Conservation (phyloP, 1,140 invertebrate genomes). For the Oreohelix idahoensis region DNA sequence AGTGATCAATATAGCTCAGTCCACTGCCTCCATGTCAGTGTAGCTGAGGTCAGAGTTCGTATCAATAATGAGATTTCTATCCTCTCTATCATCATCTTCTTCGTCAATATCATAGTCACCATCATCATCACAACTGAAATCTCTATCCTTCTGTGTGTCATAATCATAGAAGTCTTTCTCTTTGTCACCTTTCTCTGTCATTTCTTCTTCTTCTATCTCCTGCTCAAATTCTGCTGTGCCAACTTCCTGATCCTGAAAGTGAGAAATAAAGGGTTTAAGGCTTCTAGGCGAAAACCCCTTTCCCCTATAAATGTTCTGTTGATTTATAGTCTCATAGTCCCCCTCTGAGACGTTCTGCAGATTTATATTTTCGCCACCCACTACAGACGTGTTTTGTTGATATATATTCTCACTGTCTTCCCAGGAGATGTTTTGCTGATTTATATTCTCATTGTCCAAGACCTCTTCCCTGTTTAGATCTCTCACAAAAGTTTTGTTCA, state of each 20-base stretch:
- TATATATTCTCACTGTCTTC: background rate
- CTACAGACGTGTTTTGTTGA: background rate
- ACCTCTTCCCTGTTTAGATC: background rate
- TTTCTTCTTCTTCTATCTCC: background rate
- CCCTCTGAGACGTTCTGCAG: background rate
- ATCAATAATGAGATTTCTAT: constrained; percentile 35
- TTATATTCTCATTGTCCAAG: constrained; percentile 6
- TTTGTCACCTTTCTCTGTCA: constrained; percentile 32
- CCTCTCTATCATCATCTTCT: constrained; percentile 35
- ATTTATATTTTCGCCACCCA: background rate
- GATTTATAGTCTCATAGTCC: background rate
- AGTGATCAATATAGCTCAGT: no score
- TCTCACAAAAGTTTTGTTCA: background rate
- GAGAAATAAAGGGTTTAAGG: background rate
- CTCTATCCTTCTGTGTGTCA: constrained; percentile 34
- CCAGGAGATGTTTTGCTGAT: background rate
- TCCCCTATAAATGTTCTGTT: background rate
- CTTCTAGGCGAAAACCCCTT: background rate
- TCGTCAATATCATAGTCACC: constrained; percentile 38
- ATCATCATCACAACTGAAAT: constrained; percentile 39
- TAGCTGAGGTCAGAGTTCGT: constrained; percentile 47
- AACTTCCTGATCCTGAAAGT: background rate
- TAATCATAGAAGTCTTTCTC: constrained; percentile 39
- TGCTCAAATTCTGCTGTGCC: background rate
- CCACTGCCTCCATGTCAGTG: constrained; percentile 69